These are phyloP conservation scores for Amphilophus citrinellus DNA, from an alignment of 2,113 vertebrate genomes.

Conservation along the genomic window DNA sequence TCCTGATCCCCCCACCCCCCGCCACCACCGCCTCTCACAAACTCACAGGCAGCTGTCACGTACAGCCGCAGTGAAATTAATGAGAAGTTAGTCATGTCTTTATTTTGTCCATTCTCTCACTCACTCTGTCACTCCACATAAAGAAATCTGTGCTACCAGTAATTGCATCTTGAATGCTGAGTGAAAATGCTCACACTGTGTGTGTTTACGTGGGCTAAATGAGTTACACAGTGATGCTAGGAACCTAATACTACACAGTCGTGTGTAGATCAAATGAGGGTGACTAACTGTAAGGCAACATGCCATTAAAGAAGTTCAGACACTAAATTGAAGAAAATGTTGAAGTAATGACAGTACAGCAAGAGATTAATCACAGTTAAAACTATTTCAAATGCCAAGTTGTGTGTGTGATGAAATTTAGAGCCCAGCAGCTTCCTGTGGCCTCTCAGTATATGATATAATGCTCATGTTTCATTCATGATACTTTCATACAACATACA, in stretches of 20 bases:
- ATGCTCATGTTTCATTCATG: neutral
- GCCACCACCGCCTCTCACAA: conserved; percentile 14
- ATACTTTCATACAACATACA: neutral
- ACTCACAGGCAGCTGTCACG: conserved; percentile 63
- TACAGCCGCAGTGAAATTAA: conserved; percentile 65
- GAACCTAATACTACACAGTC: conserved; percentile 49
- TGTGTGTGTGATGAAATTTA: neutral
- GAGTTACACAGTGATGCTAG: conserved; percentile 51
- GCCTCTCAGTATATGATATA: neutral
- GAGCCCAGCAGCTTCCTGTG: neutral
- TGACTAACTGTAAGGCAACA: conserved; percentile 27
- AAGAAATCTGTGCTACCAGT: conserved; percentile 65
- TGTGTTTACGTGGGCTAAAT: conserved; percentile 61
- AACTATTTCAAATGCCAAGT: neutral
- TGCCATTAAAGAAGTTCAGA: conserved; percentile 34
- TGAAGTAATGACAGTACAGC: conserved; percentile 2
- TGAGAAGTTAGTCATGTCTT: conserved; percentile 69
- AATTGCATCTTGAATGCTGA: conserved; percentile 63
- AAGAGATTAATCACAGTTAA: conserved; percentile 20
- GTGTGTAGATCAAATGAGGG: conserved; percentile 43
- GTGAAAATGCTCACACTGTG: conserved; percentile 50
- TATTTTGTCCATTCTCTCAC: conserved; percentile 62
- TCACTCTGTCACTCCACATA: conserved; percentile 56
- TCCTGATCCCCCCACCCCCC: neutral
- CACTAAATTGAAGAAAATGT: conserved; percentile 3